Percentiles rank a stretch among this genome's conserved stretches.
These are phyloP conservation scores for Eueremaeus valkanovi DNA, from an alignment of 2,888 invertebrate species.

Conservation along the genomic window DNA sequence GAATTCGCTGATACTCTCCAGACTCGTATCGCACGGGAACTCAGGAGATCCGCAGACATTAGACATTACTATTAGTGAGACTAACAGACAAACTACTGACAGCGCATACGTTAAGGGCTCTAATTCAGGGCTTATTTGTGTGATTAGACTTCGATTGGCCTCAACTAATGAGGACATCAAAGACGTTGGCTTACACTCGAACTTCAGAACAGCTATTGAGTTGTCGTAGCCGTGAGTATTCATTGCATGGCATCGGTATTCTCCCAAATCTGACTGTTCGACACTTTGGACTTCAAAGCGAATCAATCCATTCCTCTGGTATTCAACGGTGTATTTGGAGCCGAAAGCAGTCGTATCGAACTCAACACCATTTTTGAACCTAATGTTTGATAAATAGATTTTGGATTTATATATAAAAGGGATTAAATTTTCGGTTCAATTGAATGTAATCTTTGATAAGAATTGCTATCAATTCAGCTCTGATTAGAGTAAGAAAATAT, in stretches of 20 bases:
- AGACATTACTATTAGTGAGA: neutral
- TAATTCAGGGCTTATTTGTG: slow-evolving; percentile 2
- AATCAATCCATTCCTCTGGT: slow-evolving; percentile 74
- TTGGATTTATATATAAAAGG: no score
- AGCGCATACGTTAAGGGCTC: neutral
- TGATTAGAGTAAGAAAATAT: no score
- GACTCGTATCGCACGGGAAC: slow-evolving; percentile 8
- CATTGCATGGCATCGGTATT: slow-evolving; percentile 74
- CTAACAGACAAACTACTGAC: neutral
- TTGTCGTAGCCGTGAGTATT: slow-evolving; percentile 79
- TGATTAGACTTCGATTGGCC: neutral
- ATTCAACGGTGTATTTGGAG: slow-evolving; percentile 75
- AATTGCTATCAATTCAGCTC: no score
- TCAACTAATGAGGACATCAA: slow-evolving; percentile 3
- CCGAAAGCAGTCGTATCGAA: slow-evolving; percentile 64
- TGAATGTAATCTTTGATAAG: neutral
- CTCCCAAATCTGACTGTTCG: slow-evolving; percentile 68
- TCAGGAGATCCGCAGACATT: neutral
- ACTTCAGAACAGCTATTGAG: slow-evolving; percentile 72
- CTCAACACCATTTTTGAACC: slow-evolving; percentile 60
- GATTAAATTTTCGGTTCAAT: neutral
- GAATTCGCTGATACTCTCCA: slow-evolving; percentile 28
- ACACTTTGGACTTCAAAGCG: slow-evolving; percentile 74
- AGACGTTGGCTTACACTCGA: slow-evolving; percentile 62
- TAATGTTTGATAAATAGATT: slow-evolving; percentile 34